Evolutionary conservation across 2,113 vertebrate genomes (phyloP), one percentile per base, ranked within the genome.

Genomic region (Silurus asotus): DNA sequence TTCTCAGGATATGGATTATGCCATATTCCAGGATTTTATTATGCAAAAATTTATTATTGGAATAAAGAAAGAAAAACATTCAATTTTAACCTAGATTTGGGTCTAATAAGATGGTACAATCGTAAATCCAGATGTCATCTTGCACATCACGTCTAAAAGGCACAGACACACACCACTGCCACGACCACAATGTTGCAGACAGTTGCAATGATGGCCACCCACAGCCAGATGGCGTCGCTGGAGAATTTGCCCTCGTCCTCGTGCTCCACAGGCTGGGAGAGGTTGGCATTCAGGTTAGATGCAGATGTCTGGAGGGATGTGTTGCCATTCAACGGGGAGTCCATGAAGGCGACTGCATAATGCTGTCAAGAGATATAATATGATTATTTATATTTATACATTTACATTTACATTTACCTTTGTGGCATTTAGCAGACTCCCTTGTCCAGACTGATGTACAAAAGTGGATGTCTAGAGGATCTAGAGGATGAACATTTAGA

Each of bases 181-280:
- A 96, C 94, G 89, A 96, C 95, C 89, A 96, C 94, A 85, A 96
- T 94, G 92, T 96, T 96, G 87, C 94, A 94, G 23, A 96, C 94
- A 49, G 95, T 96, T 67, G 95, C 95, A 70, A 95, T 93, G 89
- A 96, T 94, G 6, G 95, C 95, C n/a, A 96, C 90, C 95, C 95
- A 96, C 87, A 96, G 89, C 94, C 95, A 96, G 83, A 96, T 94
- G 80, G 93, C 92, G 67, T 95, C 95, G 28, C 93, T 94, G 91
- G 94, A 94, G 88, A 92, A 89, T 89, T 95, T 96, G 45, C 94
- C 92, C 69, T 95, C 94, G 59, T 95, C 94, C 83, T 95, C 94
- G 2, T 91, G 67, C 88, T 95, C 94, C 0, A 89, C 92, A 0
- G 92, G 93, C 67, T 92, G 91, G 14, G 92, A 92, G 79, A 92